Evolutionary conservation across 1,140 invertebrate genomes (phyloP).

Genomic region (Drosophila biarmipes): DNA sequence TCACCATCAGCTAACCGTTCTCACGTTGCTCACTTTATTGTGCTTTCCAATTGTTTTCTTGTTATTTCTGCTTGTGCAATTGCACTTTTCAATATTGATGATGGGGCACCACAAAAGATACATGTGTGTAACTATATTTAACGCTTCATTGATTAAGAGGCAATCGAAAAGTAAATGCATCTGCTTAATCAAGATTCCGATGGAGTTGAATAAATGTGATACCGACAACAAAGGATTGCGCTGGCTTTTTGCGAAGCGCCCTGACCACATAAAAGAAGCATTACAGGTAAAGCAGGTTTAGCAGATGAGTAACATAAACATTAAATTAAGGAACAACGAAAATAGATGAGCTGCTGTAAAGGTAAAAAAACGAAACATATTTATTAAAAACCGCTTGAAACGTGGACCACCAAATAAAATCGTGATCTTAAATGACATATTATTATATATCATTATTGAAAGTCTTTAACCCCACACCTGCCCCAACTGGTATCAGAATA

Average conservation of each 20-base stretch:
- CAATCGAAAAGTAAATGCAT: slow-evolving; percentile 47
- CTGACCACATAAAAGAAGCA: not conserved
- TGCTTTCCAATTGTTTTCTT: slow-evolving; percentile 47
- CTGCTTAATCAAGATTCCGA: slow-evolving; percentile 50
- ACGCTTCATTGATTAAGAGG: slow-evolving; percentile 58
- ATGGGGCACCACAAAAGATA: slow-evolving; percentile 44
- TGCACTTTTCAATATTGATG: slow-evolving; percentile 57
- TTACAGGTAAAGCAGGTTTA: not conserved
- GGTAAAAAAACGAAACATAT: no score
- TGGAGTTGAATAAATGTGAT: slow-evolving; percentile 29
- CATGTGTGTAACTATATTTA: slow-evolving; percentile 43
- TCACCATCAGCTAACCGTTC: slow-evolving; percentile 27
- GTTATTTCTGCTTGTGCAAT: slow-evolving; percentile 21
- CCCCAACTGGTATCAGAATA: no score
- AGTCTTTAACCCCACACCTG: no score
- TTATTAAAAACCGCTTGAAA: no score
- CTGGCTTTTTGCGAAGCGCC: slow-evolving; percentile 9
- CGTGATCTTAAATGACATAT: no score
- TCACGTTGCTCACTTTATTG: slow-evolving; percentile 59
- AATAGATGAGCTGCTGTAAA: no score
- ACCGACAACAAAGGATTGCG: slow-evolving; percentile 19
- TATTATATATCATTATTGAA: no score
- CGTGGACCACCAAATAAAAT: no score
- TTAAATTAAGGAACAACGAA: no score
- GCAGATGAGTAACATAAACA: no score